Conservation (phyloP, 2,113 vertebrate species). For the Grammomys surdaster region DNA sequence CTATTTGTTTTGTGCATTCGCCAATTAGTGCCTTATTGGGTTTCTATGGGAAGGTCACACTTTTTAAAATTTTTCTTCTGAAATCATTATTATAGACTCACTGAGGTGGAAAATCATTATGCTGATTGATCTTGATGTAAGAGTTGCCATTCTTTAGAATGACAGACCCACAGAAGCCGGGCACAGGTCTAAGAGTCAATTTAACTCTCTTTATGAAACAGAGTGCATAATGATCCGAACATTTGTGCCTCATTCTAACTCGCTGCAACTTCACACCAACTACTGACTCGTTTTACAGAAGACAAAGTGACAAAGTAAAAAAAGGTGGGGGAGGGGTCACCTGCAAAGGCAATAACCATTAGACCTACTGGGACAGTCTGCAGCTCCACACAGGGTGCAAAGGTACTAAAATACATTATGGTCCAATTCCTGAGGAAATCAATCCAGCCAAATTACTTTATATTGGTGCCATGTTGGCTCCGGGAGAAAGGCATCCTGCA, state of each 20-base stretch:
- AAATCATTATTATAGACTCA: slow-evolving; percentile 44
- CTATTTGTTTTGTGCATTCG: slow-evolving; percentile 36
- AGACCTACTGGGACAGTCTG: neutral
- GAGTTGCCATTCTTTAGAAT: slow-evolving; percentile 36
- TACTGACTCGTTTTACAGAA: slow-evolving; percentile 37
- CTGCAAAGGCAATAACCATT: neutral
- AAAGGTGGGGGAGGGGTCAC: neutral
- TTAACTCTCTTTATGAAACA: slow-evolving; percentile 1
- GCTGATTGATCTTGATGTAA: neutral
- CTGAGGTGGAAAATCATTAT: slow-evolving; percentile 46
- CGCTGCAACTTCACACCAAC: neutral
- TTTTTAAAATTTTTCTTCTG: slow-evolving; percentile 29
- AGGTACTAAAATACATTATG: slow-evolving; percentile 1
- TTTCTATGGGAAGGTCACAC: slow-evolving; percentile 40
- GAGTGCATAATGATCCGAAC: neutral
- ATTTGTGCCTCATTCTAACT: neutral
- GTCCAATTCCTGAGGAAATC: slow-evolving; percentile 61
- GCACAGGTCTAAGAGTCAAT: neutral
- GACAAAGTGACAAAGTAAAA: neutral
- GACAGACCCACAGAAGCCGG: slow-evolving; percentile 11
- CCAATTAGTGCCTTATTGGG: slow-evolving; percentile 47
- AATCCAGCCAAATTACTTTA: slow-evolving; percentile 64
- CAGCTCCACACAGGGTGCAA: neutral
- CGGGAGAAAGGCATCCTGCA: neutral
- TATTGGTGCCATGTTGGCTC: neutral